Evolutionary conservation across 2,888 invertebrate species (phyloP), one percentile per base, ranked within the genome.

Genomic region (Stratiomys singularior): DNA sequence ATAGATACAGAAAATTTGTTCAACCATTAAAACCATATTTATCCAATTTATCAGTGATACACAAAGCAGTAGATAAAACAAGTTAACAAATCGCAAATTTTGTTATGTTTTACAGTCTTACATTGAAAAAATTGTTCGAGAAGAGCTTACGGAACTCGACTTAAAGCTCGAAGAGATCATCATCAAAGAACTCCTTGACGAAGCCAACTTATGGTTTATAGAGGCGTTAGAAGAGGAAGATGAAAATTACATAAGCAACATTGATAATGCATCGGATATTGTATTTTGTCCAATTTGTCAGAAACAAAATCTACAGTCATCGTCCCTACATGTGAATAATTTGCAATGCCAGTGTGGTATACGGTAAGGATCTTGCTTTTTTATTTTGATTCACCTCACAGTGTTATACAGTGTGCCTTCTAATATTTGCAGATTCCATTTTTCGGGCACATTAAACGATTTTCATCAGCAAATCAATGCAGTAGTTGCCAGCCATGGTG

Each of bases 261-360:
- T 18, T 13, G 30, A 18, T 13, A 58, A 72, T 25, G 15, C 69
- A 69, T 44, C 47, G 9, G 5, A 25, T 13, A 23, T 25, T 13
- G 74, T 74, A 13, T 74, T 74, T 58, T 74, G 74, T 60, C 74
- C 74, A 18, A 74, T 74, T 74, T 74, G 74, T 37, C 74, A 74
- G 27, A 60, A 58, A 23, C 4, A 11, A 18, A 37, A 18, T 58
- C 60, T 74, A n/a, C 58, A 74, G 37, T 11, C 58, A 18, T 69
- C 69, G 47, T 13, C 30, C 13, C 47, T 47, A 18, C 37, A 37
- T n/a, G 1, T 5, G 47, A 69, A 47, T 25, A 30, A 37, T 13
- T 23, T 58, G 21, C 25, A n/a, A 27, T 74, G 74, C 25, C 27
- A 58, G 15, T 74, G 74, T 44, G 74, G 74, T 5, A 58, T 37